Conservation (phyloP, 2,888 invertebrate genomes). For the Pseudoips prasinana region DNA sequence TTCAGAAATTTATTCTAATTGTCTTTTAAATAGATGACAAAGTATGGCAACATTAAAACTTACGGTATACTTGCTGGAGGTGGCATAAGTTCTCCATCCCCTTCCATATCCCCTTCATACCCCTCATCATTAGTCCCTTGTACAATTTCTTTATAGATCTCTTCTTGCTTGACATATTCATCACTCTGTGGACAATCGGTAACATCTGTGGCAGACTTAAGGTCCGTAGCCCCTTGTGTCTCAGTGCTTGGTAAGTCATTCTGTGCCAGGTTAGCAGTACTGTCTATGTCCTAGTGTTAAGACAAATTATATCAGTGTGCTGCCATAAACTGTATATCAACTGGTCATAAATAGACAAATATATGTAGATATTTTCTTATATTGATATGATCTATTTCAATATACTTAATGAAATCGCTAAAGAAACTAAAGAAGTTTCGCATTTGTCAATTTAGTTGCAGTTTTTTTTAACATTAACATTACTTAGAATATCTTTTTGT, state of each 20-base stretch:
- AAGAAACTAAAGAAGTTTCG: too few relatives aligned
- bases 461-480: too few relatives aligned
- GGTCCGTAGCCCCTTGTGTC: constrained; percentile 23
- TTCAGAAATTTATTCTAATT: too few relatives aligned
- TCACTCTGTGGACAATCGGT: constrained; percentile 67
- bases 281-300: constrained; percentile 62
- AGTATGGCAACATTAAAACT: too few relatives aligned
- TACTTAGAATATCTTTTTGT: too few relatives aligned
- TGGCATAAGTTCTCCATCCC: constrained; percentile 92
- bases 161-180: constrained; percentile 34
- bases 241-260: constrained; percentile 29
- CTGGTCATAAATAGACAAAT: too few relatives aligned
- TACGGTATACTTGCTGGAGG: constrained; percentile 86
- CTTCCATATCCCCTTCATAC: constrained; percentile 82
- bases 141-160: constrained; percentile 42
- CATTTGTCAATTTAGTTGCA: too few relatives aligned
- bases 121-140: constrained; percentile 83
- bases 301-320: constrained; percentile 45
- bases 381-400: too few relatives aligned
- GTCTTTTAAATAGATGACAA: too few relatives aligned
- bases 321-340: constrained; percentile 11
- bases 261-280: constrained; percentile 51
- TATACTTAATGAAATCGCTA: too few relatives aligned
- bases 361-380: too few relatives aligned
- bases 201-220: constrained; percentile 38